Evolutionary conservation across 2,888 invertebrate species (phyloP).

Genomic region (Bedellia somnulentella): DNA sequence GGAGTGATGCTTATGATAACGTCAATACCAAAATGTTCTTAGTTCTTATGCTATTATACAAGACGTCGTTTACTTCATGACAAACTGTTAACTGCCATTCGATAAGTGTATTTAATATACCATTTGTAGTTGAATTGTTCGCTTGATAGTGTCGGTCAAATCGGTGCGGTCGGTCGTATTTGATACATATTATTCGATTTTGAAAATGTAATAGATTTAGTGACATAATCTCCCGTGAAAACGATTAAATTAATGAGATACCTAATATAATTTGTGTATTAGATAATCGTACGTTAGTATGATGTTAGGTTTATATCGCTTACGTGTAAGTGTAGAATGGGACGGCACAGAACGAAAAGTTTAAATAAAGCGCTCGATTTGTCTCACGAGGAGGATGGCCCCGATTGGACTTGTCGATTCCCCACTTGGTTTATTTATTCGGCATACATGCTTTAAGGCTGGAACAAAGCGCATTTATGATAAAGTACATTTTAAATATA

Average conservation of each 20-base stretch:
- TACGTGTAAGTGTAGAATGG: slow-evolving; percentile 17
- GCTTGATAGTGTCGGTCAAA: slow-evolving; percentile 46
- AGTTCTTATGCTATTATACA: no score
- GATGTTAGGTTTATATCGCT: slow-evolving; percentile 54
- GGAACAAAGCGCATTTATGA: no score
- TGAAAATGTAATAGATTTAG: slow-evolving; percentile 57
- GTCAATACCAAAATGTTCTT: no score
- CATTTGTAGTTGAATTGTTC: slow-evolving; percentile 32
- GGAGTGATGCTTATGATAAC: no score
- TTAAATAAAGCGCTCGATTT: no score
- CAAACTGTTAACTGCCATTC: slow-evolving; percentile 51
- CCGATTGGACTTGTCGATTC: no score
- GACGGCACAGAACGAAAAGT: slow-evolving; percentile 22
- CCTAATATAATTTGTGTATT: slow-evolving; percentile 60
- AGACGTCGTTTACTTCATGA: slow-evolving; percentile 34
- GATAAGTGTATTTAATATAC: slow-evolving; percentile 48
- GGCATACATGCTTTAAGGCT: no score
- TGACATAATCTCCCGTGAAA: slow-evolving; percentile 49
- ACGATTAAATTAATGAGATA: slow-evolving; percentile 47
- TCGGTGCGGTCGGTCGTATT: slow-evolving; percentile 52
- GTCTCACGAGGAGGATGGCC: no score
- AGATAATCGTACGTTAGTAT: slow-evolving; percentile 52
- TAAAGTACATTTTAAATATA: no score
- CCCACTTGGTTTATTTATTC: no score
- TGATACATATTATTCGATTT: slow-evolving; percentile 57